Evolutionary conservation across 2,888 invertebrate species (phyloP).

Genomic region (Patella caerulea): DNA sequence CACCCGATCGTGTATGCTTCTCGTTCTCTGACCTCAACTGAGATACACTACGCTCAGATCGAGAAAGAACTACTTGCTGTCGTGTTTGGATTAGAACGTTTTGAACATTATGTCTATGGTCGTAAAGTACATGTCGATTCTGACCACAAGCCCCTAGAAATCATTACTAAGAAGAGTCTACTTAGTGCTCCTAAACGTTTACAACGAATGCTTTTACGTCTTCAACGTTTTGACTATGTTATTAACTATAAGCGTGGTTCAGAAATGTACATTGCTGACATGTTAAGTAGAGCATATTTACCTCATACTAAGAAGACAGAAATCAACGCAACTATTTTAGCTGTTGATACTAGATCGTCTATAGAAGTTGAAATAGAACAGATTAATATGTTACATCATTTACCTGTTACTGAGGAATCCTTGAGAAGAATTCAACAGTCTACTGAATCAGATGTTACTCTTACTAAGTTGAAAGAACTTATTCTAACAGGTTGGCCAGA

Average conservation of each 20-base stretch:
- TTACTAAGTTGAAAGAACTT: no score
- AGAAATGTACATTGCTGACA: conserved; percentile 39
- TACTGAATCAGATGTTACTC: no score
- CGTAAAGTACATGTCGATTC: conserved; percentile 31
- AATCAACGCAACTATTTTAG: no score
- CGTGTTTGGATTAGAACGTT: conserved; percentile 37
- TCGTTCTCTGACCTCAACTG: conserved; percentile 35
- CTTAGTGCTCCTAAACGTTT: conserved; percentile 35
- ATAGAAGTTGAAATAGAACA: no score
- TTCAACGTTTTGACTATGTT: conserved; percentile 37
- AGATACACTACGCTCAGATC: conserved; percentile 43
- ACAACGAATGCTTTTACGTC: conserved; percentile 47
- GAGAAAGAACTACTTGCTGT: conserved; percentile 47
- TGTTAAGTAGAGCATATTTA: conserved; percentile 32
- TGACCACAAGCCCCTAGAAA: conserved; percentile 44
- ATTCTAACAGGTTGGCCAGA: no score
- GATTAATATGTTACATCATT: no score
- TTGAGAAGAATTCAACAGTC: no score
- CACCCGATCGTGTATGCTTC: conserved; percentile 40
- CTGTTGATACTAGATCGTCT: no score
- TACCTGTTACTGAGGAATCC: no score
- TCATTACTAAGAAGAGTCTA: conserved; percentile 13
- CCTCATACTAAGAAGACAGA: no score
- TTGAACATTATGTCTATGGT: conserved; percentile 41
- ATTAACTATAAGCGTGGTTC: conserved; percentile 35